Conservation (phyloP, 2,888 invertebrate species). For the Sminthurinus aureus region DNA sequence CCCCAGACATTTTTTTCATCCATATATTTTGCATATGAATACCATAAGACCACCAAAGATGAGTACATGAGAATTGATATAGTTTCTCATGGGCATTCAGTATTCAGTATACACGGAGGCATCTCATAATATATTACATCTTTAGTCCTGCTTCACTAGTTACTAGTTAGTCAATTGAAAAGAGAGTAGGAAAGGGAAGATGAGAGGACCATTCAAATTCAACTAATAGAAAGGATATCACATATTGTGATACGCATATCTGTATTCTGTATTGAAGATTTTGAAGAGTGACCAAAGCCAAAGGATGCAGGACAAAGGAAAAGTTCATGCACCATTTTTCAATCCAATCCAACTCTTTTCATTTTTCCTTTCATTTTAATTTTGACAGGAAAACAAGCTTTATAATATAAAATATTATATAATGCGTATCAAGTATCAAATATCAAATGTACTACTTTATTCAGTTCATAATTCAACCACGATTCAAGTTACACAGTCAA, state of each 20-base stretch:
- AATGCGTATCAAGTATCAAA: no score
- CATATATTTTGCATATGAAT: conserved; percentile 59
- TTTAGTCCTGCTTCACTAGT: background rate
- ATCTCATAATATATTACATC: no score
- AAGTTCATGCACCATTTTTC: background rate
- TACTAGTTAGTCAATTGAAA: background rate
- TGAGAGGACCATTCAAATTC: background rate
- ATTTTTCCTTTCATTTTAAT: no score
- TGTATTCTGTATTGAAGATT: no score
- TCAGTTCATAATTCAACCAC: no score
- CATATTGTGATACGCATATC: no score
- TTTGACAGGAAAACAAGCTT: background rate
- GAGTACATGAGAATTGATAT: conserved; percentile 8
- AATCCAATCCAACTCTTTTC: background rate
- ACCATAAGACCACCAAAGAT: conserved; percentile 48
- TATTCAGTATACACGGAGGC: background rate
- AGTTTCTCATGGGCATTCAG: background rate
- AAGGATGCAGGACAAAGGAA: background rate
- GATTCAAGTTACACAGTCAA: no score
- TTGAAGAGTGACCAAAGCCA: no score
- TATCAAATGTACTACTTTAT: no score
- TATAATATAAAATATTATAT: background rate
- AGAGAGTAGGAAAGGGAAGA: background rate
- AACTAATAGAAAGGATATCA: background rate
- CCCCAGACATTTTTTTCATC: background rate